A percentile compares a stretch with the other conserved stretches of the same genome.
These are phyloP conservation scores for Siniperca knerii DNA, from an alignment of 2,113 vertebrate genomes.

Conservation along the genomic window DNA sequence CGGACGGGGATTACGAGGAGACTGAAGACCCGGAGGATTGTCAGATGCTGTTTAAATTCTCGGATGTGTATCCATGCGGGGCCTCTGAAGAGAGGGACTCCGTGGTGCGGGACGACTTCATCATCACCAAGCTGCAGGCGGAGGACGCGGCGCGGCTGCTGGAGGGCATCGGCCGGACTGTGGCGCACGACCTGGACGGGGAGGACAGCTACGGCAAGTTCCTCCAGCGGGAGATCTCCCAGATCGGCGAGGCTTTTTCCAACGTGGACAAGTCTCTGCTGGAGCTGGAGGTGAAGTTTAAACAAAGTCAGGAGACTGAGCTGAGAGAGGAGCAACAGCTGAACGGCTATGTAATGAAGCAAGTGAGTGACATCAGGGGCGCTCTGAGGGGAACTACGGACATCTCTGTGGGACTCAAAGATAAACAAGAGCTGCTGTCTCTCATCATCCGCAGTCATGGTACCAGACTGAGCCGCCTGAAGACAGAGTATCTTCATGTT, in stretches of 20 bases:
- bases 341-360: conserved; percentile 88
- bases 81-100: conserved; percentile 82
- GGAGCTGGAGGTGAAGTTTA: conserved; percentile 95
- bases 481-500: conserved; percentile 88
- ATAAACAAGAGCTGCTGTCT: conserved; percentile 93
- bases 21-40: conserved; percentile 96
- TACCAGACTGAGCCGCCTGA: conserved; percentile 91
- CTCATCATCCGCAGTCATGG: conserved; percentile 94
- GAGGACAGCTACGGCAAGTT: conserved; percentile 94
- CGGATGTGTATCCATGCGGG: conserved; percentile 87
- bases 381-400: conserved; percentile 88
- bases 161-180: conserved; percentile 90
- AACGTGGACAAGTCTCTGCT: conserved; percentile 92
- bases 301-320: conserved; percentile 90
- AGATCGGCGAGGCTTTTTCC: conserved; percentile 93
- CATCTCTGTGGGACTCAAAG: conserved; percentile 91
- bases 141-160: conserved; percentile 93
- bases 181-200: conserved; percentile 94
- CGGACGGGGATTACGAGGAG: conserved; percentile 95
- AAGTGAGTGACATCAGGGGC: conserved; percentile 88
- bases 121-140: conserved; percentile 90
- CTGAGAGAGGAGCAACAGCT: conserved; percentile 89
- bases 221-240: conserved; percentile 89
- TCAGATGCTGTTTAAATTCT: conserved; percentile 94
- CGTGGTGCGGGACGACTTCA: conserved; percentile 90